Evolutionary conservation across 2,113 vertebrate genomes (phyloP).

Genomic region (Equus quagga): DNA sequence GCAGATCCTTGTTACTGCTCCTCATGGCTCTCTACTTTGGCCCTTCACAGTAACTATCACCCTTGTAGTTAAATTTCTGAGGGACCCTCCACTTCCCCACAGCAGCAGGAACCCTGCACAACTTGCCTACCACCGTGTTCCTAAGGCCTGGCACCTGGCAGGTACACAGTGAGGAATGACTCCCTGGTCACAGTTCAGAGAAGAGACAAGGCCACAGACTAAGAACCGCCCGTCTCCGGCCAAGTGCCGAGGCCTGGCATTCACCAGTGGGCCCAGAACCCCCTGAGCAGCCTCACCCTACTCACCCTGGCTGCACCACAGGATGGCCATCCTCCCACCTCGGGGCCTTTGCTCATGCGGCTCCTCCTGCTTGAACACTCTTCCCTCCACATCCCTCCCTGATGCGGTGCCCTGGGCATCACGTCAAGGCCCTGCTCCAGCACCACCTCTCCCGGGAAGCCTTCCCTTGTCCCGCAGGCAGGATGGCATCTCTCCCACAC

Average conservation of each 20-base stretch:
- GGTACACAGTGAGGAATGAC: background rate
- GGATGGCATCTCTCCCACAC: fast-evolving
- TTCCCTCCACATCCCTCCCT: no score
- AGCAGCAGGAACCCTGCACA: background rate
- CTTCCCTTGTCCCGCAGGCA: background rate
- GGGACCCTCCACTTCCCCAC: background rate
- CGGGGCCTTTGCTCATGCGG: background rate
- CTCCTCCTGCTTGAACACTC: background rate
- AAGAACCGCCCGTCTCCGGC: background rate
- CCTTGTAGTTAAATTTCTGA: background rate
- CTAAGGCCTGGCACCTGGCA: background rate
- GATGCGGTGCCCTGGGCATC: background rate
- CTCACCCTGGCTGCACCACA: background rate
- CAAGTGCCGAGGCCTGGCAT: background rate
- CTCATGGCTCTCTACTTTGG: background rate
- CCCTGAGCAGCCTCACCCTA: background rate
- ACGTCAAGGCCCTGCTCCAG: background rate
- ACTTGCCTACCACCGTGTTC: background rate
- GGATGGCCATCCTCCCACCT: background rate
- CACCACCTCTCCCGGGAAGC: background rate
- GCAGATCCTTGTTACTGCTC: background rate
- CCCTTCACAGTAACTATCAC: background rate
- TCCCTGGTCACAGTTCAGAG: background rate
- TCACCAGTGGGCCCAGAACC: background rate
- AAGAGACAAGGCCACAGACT: background rate